Percentiles rank a stretch among this genome's conserved stretches.
Conservation (phyloP, 2,888 invertebrate species). For the Drosophila subsilvestris region DNA sequence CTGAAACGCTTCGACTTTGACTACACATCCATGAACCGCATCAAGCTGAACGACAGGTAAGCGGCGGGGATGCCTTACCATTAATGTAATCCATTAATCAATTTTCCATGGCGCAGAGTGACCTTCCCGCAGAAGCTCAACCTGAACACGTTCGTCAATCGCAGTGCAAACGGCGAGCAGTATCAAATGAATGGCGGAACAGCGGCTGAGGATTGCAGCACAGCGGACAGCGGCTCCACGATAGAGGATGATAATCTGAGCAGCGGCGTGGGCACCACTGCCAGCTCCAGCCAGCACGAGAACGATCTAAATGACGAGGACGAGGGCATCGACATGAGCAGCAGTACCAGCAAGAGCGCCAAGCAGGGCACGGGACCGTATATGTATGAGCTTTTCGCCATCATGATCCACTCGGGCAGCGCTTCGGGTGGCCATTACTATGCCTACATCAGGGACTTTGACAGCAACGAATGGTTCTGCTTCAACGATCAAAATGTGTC, state of each 20-base stretch:
- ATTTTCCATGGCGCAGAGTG: conserved; percentile 86
- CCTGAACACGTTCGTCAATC: conserved; percentile 89
- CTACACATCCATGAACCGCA: conserved; percentile 91
- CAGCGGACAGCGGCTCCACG: conserved; percentile 89
- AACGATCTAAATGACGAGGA: conserved; percentile 86
- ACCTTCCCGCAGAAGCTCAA: conserved; percentile 92
- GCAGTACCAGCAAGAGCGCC: conserved; percentile 82
- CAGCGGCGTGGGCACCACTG: conserved; percentile 84
- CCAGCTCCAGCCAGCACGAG: conserved; percentile 82
- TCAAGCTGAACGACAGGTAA: conserved; percentile 94
- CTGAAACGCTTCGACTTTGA: conserved; percentile 96
- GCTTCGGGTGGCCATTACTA: conserved; percentile 96
- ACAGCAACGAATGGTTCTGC: conserved; percentile 91
- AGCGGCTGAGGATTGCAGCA: conserved; percentile 87
- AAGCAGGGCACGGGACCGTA: conserved; percentile 87
- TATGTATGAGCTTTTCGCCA: conserved; percentile 93
- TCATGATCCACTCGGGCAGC: conserved; percentile 96
- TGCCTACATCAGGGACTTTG: conserved; percentile 93
- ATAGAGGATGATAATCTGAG: conserved; percentile 87
- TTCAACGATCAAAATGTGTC: conserved; percentile 94
- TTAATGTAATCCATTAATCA: no score
- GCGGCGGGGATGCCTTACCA: no score
- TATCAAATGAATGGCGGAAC: conserved; percentile 71
- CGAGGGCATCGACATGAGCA: conserved; percentile 88
- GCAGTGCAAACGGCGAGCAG: conserved; percentile 63